Evolutionary conservation across 1,140 invertebrate species (phyloP).

Genomic region (Drosophila yakuba): DNA sequence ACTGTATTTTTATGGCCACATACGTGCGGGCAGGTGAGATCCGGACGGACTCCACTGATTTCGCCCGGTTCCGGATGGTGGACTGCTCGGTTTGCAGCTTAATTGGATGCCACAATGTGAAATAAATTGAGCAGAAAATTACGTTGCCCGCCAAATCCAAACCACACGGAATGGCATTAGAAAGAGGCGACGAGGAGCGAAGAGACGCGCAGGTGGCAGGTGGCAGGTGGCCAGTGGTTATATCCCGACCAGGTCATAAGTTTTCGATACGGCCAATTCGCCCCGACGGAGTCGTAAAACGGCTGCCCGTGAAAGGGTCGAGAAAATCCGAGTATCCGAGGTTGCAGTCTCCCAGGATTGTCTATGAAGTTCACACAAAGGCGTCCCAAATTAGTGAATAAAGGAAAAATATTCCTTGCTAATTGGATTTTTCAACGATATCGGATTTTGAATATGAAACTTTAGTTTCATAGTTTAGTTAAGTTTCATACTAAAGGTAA

Average conservation of each 20-base stretch:
- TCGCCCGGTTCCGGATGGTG: not conserved
- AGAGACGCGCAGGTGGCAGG: not conserved
- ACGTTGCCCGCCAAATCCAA: constrained; percentile 80
- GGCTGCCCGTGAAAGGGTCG: not conserved
- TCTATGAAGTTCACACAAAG: not conserved
- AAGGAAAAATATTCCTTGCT: too few species aligned
- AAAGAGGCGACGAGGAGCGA: constrained; percentile 19
- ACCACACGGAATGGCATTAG: constrained; percentile 58
- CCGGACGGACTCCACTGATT: constrained; percentile 20
- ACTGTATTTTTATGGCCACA: constrained; percentile 46
- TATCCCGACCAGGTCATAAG: constrained; percentile 25
- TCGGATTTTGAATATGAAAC: too few species aligned
- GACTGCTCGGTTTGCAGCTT: constrained; percentile 70
- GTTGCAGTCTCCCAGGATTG: constrained; percentile 1
- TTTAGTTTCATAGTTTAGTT: too few species aligned
- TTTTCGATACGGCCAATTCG: constrained; percentile 53
- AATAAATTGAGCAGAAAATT: constrained; percentile 85
- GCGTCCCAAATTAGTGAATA: too few species aligned
- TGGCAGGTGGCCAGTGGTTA: not conserved
- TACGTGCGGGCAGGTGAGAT: constrained; percentile 17
- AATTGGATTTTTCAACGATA: too few species aligned
- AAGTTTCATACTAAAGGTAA: too few species aligned
- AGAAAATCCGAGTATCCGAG: not conserved
- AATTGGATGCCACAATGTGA: constrained; percentile 84
- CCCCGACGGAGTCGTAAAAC: constrained; percentile 67